Conservation (phyloP, 2,113 vertebrate genomes). For the Brachyhypopomus gauderio region DNA sequence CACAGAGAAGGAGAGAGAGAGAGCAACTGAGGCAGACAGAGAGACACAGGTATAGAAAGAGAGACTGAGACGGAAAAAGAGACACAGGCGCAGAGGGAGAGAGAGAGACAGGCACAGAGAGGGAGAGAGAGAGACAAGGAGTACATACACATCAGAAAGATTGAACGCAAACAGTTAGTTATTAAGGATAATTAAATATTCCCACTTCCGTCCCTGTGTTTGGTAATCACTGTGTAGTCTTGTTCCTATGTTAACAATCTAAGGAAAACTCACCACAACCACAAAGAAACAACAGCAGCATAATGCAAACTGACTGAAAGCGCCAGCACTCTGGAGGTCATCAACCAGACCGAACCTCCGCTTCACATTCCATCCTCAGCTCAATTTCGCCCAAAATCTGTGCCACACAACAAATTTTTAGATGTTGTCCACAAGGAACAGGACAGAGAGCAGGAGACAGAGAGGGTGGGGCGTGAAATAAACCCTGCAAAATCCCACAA, state of each 20-base stretch:
- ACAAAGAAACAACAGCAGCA: background rate
- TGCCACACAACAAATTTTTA: slow-evolving; percentile 65
- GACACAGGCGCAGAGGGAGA: slow-evolving; percentile 6
- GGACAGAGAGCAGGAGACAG: background rate
- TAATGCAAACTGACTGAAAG: background rate
- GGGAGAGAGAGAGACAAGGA: background rate
- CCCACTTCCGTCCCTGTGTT: background rate
- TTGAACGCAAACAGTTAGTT: background rate
- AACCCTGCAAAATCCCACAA: slow-evolving; percentile 46
- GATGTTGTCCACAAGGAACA: slow-evolving; percentile 26
- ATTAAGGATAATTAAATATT: background rate
- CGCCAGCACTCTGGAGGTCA: background rate
- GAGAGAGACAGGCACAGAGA: slow-evolving; percentile 4
- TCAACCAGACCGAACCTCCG: background rate
- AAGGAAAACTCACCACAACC: too few species aligned
- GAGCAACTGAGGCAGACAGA: background rate
- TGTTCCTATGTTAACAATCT: background rate
- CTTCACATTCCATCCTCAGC: slow-evolving; percentile 7
- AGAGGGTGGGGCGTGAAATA: slow-evolving; percentile 5
- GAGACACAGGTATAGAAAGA: slow-evolving; percentile 66
- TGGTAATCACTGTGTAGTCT: background rate
- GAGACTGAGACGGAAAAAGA: slow-evolving; percentile 40
- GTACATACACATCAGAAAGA: background rate
- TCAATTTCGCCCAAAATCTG: slow-evolving; percentile 43
- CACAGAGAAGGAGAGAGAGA: slow-evolving; percentile 11